These are phyloP conservation scores for Myopa testacea DNA, from an alignment of 2,888 invertebrate species.

Conservation along the genomic window DNA sequence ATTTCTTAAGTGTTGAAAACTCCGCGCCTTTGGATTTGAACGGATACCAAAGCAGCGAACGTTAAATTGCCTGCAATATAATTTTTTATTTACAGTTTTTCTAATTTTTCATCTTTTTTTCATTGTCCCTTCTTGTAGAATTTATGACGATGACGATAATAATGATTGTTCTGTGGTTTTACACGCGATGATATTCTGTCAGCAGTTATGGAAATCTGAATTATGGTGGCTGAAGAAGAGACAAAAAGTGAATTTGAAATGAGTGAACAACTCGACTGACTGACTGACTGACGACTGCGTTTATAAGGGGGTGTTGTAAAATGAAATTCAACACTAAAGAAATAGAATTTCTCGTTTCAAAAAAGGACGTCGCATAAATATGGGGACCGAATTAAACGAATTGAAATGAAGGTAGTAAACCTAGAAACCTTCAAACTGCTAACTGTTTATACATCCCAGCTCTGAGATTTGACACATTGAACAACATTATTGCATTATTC, in stretches of 20 bases:
- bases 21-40: not conserved
- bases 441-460: too few relatives aligned
- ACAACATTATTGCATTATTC: too few relatives aligned
- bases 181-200: constrained; percentile 38
- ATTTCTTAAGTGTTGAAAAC: constrained; percentile 28
- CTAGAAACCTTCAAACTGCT: too few relatives aligned
- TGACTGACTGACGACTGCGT: too few relatives aligned
- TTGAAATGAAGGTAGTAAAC: too few relatives aligned
- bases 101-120: not conserved
- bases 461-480: too few relatives aligned
- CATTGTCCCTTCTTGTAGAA: constrained; percentile 26
- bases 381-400: not conserved
- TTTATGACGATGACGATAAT: constrained; percentile 39
- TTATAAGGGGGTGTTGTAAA: too few relatives aligned
- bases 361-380: constrained; percentile 14
- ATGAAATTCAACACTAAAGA: too few relatives aligned
- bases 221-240: constrained; percentile 9
- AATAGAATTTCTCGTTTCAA: too few relatives aligned
- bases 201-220: constrained; percentile 36
- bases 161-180: constrained; percentile 36
- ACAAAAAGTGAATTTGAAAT: not conserved
- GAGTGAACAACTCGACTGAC: not conserved
- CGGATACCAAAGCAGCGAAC: constrained; percentile 31
- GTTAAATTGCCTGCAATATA: constrained; percentile 34
- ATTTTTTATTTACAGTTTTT: constrained; percentile 30